These are phyloP conservation scores for Cyclina sinensis DNA, from an alignment of 1,140 invertebrate species.

Conservation along the genomic window DNA sequence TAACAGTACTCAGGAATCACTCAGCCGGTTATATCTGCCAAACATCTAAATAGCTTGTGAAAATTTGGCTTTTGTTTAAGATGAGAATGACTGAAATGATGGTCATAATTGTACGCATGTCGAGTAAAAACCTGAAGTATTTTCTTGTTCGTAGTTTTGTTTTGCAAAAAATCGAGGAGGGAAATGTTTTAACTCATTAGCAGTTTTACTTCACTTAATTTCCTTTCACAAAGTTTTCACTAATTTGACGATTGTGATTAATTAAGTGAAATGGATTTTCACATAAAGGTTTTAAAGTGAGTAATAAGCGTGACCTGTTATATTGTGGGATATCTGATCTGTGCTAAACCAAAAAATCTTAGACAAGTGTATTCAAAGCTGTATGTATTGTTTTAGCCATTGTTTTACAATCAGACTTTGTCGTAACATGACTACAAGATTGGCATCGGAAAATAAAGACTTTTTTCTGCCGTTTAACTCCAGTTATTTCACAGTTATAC, in stretches of 20 bases:
- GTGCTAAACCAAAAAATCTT: background rate
- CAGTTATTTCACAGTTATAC: background rate
- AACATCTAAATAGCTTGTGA: conserved; percentile 13
- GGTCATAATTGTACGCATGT: background rate
- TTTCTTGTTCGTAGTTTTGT: background rate
- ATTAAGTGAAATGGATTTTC: conserved; percentile 22
- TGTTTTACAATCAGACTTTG: conserved; percentile 4
- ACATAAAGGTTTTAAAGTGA: background rate
- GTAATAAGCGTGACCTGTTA: conserved; percentile 11
- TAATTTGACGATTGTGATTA: conserved; percentile 29
- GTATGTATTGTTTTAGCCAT: background rate
- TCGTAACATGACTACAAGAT: conserved; percentile 18
- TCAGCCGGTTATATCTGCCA: conserved; percentile 17
- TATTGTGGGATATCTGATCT: conserved; percentile 10
- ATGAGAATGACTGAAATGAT: conserved; percentile 13
- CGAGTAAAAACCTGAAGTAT: background rate
- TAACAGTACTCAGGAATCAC: background rate
- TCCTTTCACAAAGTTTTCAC: background rate
- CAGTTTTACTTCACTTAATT: background rate
- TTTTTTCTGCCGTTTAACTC: conserved; percentile 8
- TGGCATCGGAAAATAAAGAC: background rate
- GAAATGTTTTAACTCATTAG: conserved; percentile 5
- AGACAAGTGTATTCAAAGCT: conserved; percentile 5
- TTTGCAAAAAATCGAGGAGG: background rate
- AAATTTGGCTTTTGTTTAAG: conserved; percentile 35